Evolutionary conservation across 1,140 invertebrate genomes (phyloP).

Genomic region (Drosophila kikkawai): DNA sequence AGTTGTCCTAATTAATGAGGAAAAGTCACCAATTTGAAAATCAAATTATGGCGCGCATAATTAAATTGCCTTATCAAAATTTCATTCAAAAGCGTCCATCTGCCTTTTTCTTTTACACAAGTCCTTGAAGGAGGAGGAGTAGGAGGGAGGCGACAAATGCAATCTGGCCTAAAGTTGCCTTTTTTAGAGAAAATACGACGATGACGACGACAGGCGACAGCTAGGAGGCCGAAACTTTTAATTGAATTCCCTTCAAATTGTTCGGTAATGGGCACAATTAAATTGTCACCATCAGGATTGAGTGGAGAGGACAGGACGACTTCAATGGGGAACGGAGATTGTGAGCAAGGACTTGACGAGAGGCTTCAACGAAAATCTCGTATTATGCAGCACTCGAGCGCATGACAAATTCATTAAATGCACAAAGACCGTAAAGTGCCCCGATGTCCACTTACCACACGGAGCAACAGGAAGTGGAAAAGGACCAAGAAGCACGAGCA

Average conservation of each 20-base stretch:
- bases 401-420: conserved; percentile 78
- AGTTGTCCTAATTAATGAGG: conserved; percentile 64
- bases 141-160: conserved; percentile 2
- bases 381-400: conserved; percentile 63
- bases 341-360: conserved; percentile 13
- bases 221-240: conserved; percentile 69
- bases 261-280: conserved; percentile 73
- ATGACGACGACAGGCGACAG: conserved; percentile 9
- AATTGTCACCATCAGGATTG: conserved; percentile 70
- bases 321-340: conserved; percentile 11
- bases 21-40: conserved; percentile 72
- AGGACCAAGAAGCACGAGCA: conserved; percentile 10
- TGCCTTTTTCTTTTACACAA: conserved; percentile 6
- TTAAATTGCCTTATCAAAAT: conserved; percentile 82
- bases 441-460: conserved; percentile 23
- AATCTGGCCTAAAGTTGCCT: conserved; percentile 48
- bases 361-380: conserved; percentile 58
- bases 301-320: conserved; percentile 13
- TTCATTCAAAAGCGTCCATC: conserved; percentile 67
- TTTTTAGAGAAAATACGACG: background rate
- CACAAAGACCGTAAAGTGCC: conserved; percentile 74
- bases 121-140: background rate
- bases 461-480: conserved; percentile 17
- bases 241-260: conserved; percentile 79
- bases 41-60: conserved; percentile 74